phyloP scores from a whole-genome alignment of 2,113 vertebrate species.

The Drymodes brunneopygia region DNA sequence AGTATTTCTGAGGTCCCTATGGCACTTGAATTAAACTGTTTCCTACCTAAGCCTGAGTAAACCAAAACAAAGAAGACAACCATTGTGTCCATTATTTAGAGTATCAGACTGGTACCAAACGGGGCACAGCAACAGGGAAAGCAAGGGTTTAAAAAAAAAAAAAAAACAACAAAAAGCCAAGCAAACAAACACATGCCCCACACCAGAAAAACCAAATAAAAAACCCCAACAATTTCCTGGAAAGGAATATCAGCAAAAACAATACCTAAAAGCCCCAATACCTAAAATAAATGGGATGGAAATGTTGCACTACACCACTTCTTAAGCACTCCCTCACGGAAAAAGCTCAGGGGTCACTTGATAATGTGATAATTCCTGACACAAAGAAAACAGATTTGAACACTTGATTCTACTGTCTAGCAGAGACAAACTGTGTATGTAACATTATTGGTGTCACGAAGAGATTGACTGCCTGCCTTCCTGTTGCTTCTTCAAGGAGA shows the following conservation, averaged over 20 bases:
- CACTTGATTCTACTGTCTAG: background rate
- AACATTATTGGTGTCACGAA: constrained; percentile 19
- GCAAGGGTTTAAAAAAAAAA: background rate
- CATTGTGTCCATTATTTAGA: background rate
- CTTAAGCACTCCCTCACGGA: background rate
- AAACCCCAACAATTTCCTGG: background rate
- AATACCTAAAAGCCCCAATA: background rate
- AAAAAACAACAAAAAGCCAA: background rate
- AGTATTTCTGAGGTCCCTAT: background rate
- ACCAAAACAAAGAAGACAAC: background rate
- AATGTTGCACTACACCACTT: background rate
- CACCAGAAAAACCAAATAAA: too few relatives aligned
- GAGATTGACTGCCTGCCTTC: constrained; percentile 57
- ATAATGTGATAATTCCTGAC: background rate
- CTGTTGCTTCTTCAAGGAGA: constrained; percentile 36
- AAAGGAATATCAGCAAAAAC: background rate
- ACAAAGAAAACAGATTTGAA: background rate
- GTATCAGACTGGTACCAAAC: background rate
- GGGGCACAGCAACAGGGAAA: background rate
- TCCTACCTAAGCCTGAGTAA: background rate
- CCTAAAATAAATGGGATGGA: background rate
- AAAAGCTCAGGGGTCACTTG: background rate
- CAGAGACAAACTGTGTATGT: background rate
- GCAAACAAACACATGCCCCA: background rate
- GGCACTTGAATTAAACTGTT: background rate